Percentiles rank a stretch among this genome's conserved stretches.
phyloP scores from a whole-genome alignment of 2,113 vertebrate species.

The Thalassoma bifasciatum region DNA sequence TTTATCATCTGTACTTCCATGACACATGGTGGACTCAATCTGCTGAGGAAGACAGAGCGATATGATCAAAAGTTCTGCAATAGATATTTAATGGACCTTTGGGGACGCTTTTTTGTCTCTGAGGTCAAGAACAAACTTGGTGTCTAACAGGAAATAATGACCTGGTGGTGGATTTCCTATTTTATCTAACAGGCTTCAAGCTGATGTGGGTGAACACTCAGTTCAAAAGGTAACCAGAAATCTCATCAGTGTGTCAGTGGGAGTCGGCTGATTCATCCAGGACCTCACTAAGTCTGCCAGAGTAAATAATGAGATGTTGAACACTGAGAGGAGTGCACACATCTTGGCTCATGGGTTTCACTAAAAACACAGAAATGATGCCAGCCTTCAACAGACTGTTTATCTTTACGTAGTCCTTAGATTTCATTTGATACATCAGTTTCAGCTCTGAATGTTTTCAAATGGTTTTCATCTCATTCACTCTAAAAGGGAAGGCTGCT shows the following conservation, averaged over 20 bases:
- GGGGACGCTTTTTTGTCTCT: not conserved
- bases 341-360: conserved; percentile 5
- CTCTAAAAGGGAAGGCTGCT: not conserved
- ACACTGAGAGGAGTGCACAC: conserved; percentile 1
- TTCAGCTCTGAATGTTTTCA: conserved; percentile 20
- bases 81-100: not conserved
- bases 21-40: not conserved
- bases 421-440: conserved; percentile 20
- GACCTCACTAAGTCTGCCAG: conserved; percentile 36
- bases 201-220: conserved; percentile 8
- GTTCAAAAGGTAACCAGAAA: conserved; percentile 26
- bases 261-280: conserved; percentile 40
- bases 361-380: conserved; percentile 31
- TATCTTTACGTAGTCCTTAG: conserved; percentile 6
- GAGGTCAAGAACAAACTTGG: not conserved
- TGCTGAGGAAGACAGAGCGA: conserved; percentile 2
- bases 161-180: not conserved
- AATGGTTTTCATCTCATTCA: conserved; percentile 16
- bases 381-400: conserved; percentile 21
- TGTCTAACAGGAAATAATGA: conserved; percentile 8
- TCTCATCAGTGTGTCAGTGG: conserved; percentile 29
- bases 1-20: not conserved
- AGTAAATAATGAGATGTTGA: conserved; percentile 44
- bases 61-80: conserved; percentile 8
- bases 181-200: conserved; percentile 9